Percentiles rank a stretch among this genome's conserved stretches.
Evolutionary conservation across 2,888 invertebrate species (phyloP).

Genomic region (Osmoderma eremita): DNA sequence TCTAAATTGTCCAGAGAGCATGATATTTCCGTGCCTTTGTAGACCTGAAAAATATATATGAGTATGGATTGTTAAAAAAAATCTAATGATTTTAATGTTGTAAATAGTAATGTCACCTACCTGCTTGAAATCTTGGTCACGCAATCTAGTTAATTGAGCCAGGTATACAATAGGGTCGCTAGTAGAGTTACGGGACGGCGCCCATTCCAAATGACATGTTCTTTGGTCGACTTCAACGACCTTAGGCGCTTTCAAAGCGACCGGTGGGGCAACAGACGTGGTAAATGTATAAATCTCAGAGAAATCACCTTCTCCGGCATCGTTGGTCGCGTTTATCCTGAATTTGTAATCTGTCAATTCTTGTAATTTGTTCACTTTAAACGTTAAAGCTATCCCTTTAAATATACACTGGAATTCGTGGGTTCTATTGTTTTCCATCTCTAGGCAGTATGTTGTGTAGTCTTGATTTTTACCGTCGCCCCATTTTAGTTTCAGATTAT

Average conservation of each 20-base stretch:
- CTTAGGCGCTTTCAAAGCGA: constrained; percentile 78
- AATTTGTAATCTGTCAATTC: constrained; percentile 86
- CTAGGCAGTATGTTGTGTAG: constrained; percentile 81
- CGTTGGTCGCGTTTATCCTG: constrained; percentile 86
- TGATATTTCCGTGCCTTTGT: constrained; percentile 72
- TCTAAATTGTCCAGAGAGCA: constrained; percentile 76
- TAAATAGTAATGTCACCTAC: constrained; percentile 59
- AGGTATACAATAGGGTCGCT: constrained; percentile 78
- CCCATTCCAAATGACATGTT: constrained; percentile 75
- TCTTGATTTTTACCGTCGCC: constrained; percentile 77
- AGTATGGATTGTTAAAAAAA: constrained; percentile 16
- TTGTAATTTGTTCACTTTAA: constrained; percentile 84
- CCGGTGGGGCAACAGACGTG: constrained; percentile 84
- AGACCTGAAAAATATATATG: constrained; percentile 71
- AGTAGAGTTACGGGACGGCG: constrained; percentile 67
- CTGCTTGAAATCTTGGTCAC: constrained; percentile 73
- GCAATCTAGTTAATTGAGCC: constrained; percentile 73
- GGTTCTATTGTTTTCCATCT: constrained; percentile 78
- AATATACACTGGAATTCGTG: constrained; percentile 79
- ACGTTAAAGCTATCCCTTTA: constrained; percentile 80
- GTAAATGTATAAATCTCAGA: constrained; percentile 73
- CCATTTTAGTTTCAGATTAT: constrained; percentile 90
- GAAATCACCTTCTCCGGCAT: constrained; percentile 85
- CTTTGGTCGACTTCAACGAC: constrained; percentile 68
- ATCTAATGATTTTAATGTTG: background rate